Conservation (phyloP, 2,797 vertebrate species). For the Heterohyrax brucei region DNA sequence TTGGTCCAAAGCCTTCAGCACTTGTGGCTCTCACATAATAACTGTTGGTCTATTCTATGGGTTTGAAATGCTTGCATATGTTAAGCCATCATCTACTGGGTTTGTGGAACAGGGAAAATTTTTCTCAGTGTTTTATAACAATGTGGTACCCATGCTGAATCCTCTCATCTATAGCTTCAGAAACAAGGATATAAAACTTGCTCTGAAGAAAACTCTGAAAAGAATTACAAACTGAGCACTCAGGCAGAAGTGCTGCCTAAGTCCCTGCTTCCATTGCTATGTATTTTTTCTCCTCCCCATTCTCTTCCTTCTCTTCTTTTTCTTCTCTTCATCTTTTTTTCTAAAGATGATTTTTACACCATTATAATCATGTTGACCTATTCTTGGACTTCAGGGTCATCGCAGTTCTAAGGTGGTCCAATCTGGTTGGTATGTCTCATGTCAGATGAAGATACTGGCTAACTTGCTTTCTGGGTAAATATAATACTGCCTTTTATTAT, state of each 20-base stretch:
- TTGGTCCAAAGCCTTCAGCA: conserved; percentile 62
- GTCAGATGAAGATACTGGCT: neutral
- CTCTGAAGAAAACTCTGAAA: conserved; percentile 16
- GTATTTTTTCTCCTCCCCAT: neutral
- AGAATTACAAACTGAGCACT: neutral
- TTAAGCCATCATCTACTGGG: neutral
- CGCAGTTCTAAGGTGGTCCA: neutral
- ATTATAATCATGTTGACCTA: neutral
- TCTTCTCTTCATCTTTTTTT: neutral
- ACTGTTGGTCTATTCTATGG: conserved; percentile 26
- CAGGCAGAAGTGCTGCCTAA: neutral
- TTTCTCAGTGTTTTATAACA: conserved; percentile 1
- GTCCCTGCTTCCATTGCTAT: neutral
- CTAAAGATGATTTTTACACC: neutral
- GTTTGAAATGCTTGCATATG: neutral
- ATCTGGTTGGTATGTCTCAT: neutral
- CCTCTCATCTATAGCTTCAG: no score
- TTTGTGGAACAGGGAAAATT: neutral
- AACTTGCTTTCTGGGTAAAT: neutral
- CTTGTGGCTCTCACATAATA: conserved; percentile 59
- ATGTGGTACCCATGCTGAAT: neutral
- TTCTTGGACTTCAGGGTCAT: neutral
- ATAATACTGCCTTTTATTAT: neutral
- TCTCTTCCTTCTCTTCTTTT: neutral
- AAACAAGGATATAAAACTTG: neutral